Base-by-base conservation (phyloP, 2,113 vertebrate genomes). In the Turnix velox region DNA sequence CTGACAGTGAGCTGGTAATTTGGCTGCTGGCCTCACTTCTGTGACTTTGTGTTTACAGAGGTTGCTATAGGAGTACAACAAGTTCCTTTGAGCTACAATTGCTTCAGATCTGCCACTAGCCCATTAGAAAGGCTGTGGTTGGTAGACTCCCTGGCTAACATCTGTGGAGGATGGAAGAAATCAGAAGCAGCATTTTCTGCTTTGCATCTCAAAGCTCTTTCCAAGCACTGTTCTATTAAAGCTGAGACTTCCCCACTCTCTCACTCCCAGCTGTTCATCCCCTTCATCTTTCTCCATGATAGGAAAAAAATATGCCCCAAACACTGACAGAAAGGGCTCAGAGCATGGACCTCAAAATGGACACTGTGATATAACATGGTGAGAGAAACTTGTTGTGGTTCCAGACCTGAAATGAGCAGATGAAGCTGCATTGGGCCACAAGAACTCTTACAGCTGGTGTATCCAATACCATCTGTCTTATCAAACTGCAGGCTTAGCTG, bases 1-100 rank as follows among this genome's bases (percentile, higher is more conserved):
- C 65, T 83, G 67, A 73, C 11, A 59, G 43, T 37, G 46, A 88
- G 51, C n/a, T 80, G 46, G 68, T 94, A 80, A 90, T 88, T 88
- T 94, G 90, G 52, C 83, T 90, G 65, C 57, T 84, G 40, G 57
- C 82, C 57, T 71, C 33, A 55, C 1, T 51, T 80, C 31, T 88
- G 59, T 88, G 76, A 93, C 43, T 71, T 7, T 43, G 24, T 84
- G 79, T 78, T 96, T 93, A 92, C 61, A 84, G 59, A 73, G 65
- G 72, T 95, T 96, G 76, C 92, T 88, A 74, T 65, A 81, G 69
- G 35, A 93, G 51, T 92, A 62, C 37, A 89, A 22, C 24, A 87
- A 89, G 48, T 43, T 93, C 52, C 40, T 92, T 39, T 68, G 74
- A 75, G 57, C 37, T 80, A 74, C 72, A 74, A 51, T 43, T 90